phyloP scores from a whole-genome alignment of 2,797 vertebrate species.

The Leptodactylus fallax region DNA sequence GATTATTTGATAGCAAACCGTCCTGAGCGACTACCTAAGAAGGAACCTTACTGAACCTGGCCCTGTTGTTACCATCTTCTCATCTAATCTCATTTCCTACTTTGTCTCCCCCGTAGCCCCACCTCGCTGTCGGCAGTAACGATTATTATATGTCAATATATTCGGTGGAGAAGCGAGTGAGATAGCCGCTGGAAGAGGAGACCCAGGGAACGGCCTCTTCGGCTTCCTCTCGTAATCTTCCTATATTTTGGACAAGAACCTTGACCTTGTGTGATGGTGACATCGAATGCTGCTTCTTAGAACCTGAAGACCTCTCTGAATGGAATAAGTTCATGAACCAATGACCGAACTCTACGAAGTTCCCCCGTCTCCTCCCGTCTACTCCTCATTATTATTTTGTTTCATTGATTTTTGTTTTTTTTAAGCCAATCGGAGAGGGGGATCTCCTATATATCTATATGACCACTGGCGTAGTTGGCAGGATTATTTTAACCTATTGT shows the following conservation, averaged over 20 bases:
- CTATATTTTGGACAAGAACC: constrained; percentile 14
- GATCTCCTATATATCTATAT: neutral
- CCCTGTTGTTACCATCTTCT: too few relatives aligned
- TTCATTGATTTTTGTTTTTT: constrained; percentile 16
- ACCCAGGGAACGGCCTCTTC: rapidly evolving
- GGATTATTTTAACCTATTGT: constrained; percentile 10
- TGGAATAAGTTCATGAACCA: constrained; percentile 5
- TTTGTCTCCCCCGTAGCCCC: constrained; percentile 79
- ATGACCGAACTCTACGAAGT: neutral
- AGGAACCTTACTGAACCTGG: neutral
- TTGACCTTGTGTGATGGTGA: constrained; percentile 4
- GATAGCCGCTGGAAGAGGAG: constrained; percentile 79
- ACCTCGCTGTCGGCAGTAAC: constrained; percentile 96
- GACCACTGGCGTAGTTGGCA: neutral
- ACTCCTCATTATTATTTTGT: neutral
- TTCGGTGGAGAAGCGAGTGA: constrained; percentile 94
- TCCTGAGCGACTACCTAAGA: neutral
- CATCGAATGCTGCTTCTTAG: constrained; percentile 46
- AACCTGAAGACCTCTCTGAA: constrained; percentile 55
- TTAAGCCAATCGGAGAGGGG: neutral
- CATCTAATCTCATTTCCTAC: neutral
- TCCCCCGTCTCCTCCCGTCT: neutral
- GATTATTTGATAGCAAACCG: neutral
- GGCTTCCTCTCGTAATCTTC: neutral
- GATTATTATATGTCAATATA: constrained; percentile 99